Conservation (phyloP, 1,140 invertebrate genomes). For the Eriosoma lanigerum region DNA sequence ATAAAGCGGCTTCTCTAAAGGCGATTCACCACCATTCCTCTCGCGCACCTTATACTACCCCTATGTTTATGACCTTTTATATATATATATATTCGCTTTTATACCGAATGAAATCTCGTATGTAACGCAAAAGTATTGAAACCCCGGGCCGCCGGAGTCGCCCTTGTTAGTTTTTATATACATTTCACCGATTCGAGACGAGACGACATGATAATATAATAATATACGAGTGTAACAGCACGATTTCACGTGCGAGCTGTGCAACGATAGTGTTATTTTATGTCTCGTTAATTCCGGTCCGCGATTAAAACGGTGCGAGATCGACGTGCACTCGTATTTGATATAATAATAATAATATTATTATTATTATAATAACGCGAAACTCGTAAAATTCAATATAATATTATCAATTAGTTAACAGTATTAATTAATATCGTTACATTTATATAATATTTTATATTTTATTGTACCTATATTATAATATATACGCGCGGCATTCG, state of each 20-base stretch:
- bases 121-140: background rate
- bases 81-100: conserved; percentile 32
- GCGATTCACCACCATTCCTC: background rate
- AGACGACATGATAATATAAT: conserved; percentile 9
- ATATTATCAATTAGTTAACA: no score
- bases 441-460: no score
- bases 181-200: background rate
- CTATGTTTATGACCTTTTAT: background rate
- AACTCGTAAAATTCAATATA: no score
- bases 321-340: no score
- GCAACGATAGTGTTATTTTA: background rate
- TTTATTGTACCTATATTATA: no score
- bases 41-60: background rate
- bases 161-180: conserved; percentile 33
- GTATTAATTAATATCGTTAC: no score
- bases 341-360: no score
- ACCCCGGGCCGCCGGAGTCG: no score
- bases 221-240: no score
- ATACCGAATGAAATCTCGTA: conserved; percentile 33
- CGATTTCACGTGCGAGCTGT: background rate
- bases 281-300: background rate
- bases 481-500: background rate
- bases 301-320: no score
- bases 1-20: conserved; percentile 39
- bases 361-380: no score